phyloP scores from a whole-genome alignment of 2,888 invertebrate genomes.

The Elmis aenea region DNA sequence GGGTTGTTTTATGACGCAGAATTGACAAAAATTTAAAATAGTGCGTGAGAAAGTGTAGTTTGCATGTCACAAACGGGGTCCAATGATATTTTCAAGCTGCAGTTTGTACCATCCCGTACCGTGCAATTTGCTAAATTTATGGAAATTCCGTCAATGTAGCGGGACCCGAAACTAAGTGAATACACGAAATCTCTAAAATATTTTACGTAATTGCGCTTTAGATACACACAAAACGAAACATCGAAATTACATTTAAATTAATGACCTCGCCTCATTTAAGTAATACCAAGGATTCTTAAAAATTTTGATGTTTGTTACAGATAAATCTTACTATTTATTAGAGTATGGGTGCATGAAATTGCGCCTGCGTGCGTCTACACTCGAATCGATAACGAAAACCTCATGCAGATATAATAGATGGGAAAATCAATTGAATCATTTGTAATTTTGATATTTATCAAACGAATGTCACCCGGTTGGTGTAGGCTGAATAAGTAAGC shows the following conservation, averaged over 20 bases:
- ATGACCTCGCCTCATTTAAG: no score
- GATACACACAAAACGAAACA: neutral
- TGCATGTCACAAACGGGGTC: no score
- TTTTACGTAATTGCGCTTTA: neutral
- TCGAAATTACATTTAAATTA: no score
- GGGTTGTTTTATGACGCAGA: no score
- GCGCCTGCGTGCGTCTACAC: conserved; percentile 23
- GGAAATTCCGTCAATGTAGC: conserved; percentile 1
- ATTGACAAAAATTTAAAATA: no score
- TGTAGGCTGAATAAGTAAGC: no score
- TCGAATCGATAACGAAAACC: conserved; percentile 23
- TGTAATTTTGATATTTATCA: no score
- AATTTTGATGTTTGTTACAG: conserved; percentile 19
- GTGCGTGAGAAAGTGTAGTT: conserved; percentile 14
- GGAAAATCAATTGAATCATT: no score
- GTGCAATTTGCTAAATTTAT: conserved; percentile 2
- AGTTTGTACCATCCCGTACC: conserved; percentile 27
- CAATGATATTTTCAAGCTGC: no score
- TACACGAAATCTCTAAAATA: neutral
- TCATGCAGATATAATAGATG: no score
- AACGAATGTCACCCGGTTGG: no score
- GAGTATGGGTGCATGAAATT: conserved; percentile 13
- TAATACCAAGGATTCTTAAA: no score
- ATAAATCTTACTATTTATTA: conserved; percentile 25
- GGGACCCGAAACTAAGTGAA: neutral